Percentiles rank a stretch among this genome's conserved stretches.
Conservation (phyloP, 2,797 vertebrate genomes). For the Pitangus sulphuratus region DNA sequence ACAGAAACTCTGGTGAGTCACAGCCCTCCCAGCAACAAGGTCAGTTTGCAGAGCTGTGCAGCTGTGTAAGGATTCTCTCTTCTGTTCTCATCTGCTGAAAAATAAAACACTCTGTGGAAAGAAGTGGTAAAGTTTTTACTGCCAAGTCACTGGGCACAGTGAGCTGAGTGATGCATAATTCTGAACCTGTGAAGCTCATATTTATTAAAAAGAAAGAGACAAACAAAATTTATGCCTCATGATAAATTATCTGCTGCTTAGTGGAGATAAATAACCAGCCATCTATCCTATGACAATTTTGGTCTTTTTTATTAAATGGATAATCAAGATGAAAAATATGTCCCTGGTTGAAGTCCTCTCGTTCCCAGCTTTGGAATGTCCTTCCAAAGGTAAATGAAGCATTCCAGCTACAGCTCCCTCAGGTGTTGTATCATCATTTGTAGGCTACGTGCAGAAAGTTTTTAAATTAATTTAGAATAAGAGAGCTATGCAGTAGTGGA, state of each 20-base stretch:
- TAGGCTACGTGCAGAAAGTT: background rate
- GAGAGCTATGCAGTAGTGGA: background rate
- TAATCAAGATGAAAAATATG: constrained; percentile 28
- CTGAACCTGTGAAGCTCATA: background rate
- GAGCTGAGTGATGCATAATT: background rate
- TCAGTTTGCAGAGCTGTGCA: background rate
- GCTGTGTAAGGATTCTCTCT: background rate
- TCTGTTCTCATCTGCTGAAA: background rate
- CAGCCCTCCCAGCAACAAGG: background rate
- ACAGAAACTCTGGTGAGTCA: background rate
- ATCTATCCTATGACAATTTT: background rate
- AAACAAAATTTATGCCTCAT: background rate
- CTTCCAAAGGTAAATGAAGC: constrained; percentile 32
- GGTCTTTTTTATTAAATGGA: background rate
- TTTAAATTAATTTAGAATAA: background rate
- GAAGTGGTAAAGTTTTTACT: background rate
- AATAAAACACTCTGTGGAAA: background rate
- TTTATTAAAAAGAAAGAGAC: background rate
- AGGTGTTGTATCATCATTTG: background rate
- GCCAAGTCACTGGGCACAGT: background rate
- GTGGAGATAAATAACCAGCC: background rate
- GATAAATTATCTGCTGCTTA: background rate
- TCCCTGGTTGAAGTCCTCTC: background rate
- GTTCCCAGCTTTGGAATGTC: background rate
- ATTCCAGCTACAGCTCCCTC: background rate